Percentiles rank a stretch among this genome's conserved stretches.
phyloP scores from a whole-genome alignment of 2,113 vertebrate species.

The Heteronetta atricapilla region DNA sequence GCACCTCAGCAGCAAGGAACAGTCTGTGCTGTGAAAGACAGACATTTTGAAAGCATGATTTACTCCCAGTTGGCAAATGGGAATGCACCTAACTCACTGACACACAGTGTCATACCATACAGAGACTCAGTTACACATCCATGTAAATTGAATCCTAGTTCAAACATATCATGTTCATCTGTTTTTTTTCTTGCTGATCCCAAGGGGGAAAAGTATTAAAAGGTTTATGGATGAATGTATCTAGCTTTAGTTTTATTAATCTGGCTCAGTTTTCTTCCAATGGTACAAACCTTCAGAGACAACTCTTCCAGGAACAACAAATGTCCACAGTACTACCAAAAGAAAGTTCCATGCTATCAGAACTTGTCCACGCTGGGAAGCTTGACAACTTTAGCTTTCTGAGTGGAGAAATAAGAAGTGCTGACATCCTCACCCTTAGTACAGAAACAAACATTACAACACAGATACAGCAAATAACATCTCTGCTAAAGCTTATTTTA shows the following conservation, averaged over 20 bases:
- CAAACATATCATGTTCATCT: neutral
- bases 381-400: neutral
- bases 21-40: neutral
- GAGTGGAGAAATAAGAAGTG: neutral
- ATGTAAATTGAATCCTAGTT: neutral
- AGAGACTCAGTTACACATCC: neutral
- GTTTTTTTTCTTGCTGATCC: neutral
- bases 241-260: neutral
- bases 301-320: neutral
- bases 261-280: rapidly evolving
- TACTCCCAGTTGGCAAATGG: neutral
- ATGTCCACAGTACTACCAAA: neutral
- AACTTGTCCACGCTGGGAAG: neutral
- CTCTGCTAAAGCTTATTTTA: neutral
- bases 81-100: neutral
- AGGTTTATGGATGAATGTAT: neutral
- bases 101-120: neutral
- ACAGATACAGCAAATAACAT: neutral
- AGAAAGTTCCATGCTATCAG: neutral
- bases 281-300: neutral
- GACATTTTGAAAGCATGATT: neutral
- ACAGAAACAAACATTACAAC: neutral
- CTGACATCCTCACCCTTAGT: neutral
- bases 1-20: neutral
- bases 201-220: neutral